Evolutionary conservation across 2,888 invertebrate genomes (phyloP), one percentile per base, ranked within the genome.

Genomic region (Drosophila subsilvestris): DNA sequence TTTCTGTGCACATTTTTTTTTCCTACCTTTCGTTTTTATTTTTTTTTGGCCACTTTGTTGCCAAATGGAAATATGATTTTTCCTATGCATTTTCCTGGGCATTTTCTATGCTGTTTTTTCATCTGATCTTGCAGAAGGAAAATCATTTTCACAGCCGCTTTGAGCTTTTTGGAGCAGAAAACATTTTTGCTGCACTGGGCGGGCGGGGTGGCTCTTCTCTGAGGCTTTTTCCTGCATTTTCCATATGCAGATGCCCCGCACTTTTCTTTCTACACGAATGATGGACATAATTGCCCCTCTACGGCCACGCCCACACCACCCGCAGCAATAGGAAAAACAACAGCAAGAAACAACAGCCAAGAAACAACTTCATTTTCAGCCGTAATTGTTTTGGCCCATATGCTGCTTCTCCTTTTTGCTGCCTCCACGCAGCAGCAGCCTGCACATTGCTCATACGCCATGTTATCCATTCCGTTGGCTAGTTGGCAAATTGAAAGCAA

Each of bases 81-180:
- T 62, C 32, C 20, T 29, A 25, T 27, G 59, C 54, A 17, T 58
- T 62, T 45, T 25, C 32, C 44, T 58, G 18, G 7, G 53, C 53
- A 53, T 53, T 37, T 37, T 37, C 7, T n/a, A 6, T 14, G 14
- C 37, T 37, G 14, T 14, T 14, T 14, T 37, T 32, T 14, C 37
- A 37, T 37, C 37, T 37, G 37, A 37, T 37, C 37, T 37, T 37
- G 37, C 37, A 37, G 37, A 37, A 27, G 44, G 72, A 80, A 86
- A 65, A 73, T 43, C 53, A 74, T 81, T 86, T 88, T 76, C 66
- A 66, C 88, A 89, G 76, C 70, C 80, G 73, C 75, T 82, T 87
- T 82, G 88, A 83, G 89, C 75, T 89, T 86, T 88, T 88, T 89
- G 86, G 88, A 88, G 88, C 90, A 89, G 80, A 88, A 83, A 89